Evolutionary conservation across 2,113 vertebrate species (phyloP), one percentile per base, ranked within the genome.

Genomic region (Upupa epops): DNA sequence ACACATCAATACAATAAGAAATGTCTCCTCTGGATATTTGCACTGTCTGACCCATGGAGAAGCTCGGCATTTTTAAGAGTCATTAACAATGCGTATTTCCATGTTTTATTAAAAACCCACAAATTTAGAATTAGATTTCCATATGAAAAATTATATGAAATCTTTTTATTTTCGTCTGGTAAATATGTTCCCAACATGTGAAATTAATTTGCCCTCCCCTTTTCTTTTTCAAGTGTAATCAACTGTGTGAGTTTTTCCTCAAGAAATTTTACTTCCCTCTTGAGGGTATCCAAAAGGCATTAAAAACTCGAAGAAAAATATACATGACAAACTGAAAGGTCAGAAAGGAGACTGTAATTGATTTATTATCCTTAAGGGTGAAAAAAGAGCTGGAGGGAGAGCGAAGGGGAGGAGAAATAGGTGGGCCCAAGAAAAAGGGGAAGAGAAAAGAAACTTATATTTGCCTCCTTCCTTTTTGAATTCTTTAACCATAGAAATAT

Each of bases 281-380:
- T 73, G 86, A 82, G 83, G 55, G 26, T 36, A 89, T 84, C 74
- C 73, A 78, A 86, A 83, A 66, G 88, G 9, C 76, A 82, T 84
- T 86, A 92, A 91, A 89, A 87, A 70, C 17, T 13, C 34, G 24
- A 81, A 86, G 83, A 86, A 94, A 93, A 94, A 81, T 13, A 84
- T 24, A 87, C 31, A 89, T 46, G 66, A 91, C 81, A 92, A 92
- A 90, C 55, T 84, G 61, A 90, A 94, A 93, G 70, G 66, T 82
- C 81, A 93, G 71, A 87, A 90, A 84, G 84, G 66, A 90, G 86
- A 90, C 49, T n/a, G 24, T 72, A 95, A 88, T 82, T 86, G 78
- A 86, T 93, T 89, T 90, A 54, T 84, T 90, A 86, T 92, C 59
- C 54, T 82, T 75, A 82, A 68, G 31, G 17, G 28, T 82, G 32